A percentile compares a stretch with the other conserved stretches of the same genome.
Conservation (phyloP, 1,140 invertebrate genomes). For the Amphibalanus amphitrite region DNA sequence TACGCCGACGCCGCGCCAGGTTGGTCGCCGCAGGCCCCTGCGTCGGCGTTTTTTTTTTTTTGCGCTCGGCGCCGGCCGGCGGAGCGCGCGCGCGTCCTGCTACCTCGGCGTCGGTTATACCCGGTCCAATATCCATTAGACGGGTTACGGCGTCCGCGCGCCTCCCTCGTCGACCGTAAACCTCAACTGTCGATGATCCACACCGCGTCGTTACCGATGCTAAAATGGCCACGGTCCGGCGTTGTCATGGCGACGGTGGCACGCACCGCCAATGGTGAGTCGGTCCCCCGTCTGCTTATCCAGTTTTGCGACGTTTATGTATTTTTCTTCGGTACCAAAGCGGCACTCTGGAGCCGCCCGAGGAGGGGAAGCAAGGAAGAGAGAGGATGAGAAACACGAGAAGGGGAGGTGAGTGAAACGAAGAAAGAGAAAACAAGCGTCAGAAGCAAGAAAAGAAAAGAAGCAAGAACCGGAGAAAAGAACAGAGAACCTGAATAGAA, state of each 20-base stretch:
- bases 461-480: too few relatives aligned
- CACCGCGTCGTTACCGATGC: neutral
- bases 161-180: neutral
- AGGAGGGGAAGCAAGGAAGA: neutral
- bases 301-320: neutral
- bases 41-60: neutral
- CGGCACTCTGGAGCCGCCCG: neutral
- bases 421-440: too few relatives aligned
- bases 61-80: too few relatives aligned
- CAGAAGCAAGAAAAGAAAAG: too few relatives aligned
- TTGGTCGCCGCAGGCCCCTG: neutral
- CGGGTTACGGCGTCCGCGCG: neutral
- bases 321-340: neutral
- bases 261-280: neutral
- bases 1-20: neutral
- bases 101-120: neutral
- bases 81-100: too few relatives aligned
- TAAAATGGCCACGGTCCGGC: slow-evolving; percentile 1
- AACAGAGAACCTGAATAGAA: too few relatives aligned
- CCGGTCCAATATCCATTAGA: neutral
- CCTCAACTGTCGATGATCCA: neutral
- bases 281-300: neutral
- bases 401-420: neutral
- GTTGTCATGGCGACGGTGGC: neutral
- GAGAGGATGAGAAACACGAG: neutral